Base-by-base conservation (phyloP, 1,140 invertebrate species). In the Antheraea mylitta region DNA sequence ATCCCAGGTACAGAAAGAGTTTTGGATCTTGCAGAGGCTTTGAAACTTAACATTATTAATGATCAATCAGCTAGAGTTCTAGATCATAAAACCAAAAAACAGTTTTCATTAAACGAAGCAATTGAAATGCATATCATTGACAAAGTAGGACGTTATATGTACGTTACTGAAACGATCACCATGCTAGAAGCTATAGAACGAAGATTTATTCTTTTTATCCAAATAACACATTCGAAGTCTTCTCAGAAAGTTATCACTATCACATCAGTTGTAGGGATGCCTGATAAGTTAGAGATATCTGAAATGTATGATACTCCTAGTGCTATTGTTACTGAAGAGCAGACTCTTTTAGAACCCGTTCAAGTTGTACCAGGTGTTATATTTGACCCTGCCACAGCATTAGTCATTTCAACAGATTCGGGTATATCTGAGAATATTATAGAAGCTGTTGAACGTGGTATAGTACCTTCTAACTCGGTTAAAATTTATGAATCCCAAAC, bases 1-100 rank as follows among this genome's bases (percentile, higher is more conserved):
- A 97, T 99, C 77, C 97, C 97, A 48, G 96, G 96, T 38, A 97
- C 97, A 2, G 97, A 98, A 85, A 94, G 96, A 78, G 90, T 97
- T 37, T 94, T 98, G 6, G 96, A 97, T 69, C 96, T 99, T 75
- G 94, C 97, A 88, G 97, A 98, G 89, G 98, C 98, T 77, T 92
- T 99, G 38, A 95, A 96, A 76, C 92, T 97, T 62, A 95, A 96
- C 80, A 96, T 99, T 11, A 96, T 99, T 58, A 96, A 98, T 89
- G 94, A 96, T 4, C 92, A 95, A 67, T 98, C 97, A 3, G 96
- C 96, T 30, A 82, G 94, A 30, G 96, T 98, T 9, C 89, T 97
- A 68, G 97, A 98, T 86, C 94, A 95, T 0, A 94, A 93, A 71
- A 95, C 94, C 60, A 94, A 94, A 64, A 94, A 95, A 77, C 94